Evolutionary conservation across 2,113 vertebrate genomes (phyloP).

Genomic region (Ovis canadensis): DNA sequence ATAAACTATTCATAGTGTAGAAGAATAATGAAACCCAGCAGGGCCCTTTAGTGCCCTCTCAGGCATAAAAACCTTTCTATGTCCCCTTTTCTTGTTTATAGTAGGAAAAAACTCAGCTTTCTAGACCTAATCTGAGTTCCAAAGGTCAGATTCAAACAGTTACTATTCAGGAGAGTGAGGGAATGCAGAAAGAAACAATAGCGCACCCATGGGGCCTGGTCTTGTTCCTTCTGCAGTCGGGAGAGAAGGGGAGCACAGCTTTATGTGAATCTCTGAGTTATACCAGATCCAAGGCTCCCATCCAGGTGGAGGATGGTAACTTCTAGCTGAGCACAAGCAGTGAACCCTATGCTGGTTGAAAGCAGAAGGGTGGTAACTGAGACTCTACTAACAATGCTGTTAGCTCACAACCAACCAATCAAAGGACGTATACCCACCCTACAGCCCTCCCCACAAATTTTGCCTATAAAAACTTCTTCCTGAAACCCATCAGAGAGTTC

Average conservation of each 20-base stretch:
- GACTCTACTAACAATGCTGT: background rate
- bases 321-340: background rate
- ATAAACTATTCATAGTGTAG: background rate
- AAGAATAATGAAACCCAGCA: background rate
- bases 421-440: background rate
- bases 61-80: background rate
- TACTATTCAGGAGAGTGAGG: background rate
- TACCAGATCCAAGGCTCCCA: background rate
- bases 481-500: background rate
- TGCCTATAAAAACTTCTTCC: background rate
- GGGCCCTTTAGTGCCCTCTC: background rate
- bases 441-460: background rate
- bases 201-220: background rate
- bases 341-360: background rate
- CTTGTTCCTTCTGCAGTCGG: background rate
- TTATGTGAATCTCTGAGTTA: background rate
- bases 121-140: background rate
- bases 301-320: background rate
- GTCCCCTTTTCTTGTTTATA: background rate
- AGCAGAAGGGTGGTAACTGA: background rate
- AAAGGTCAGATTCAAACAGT: background rate
- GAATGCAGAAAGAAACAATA: background rate
- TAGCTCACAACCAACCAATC: background rate
- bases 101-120: background rate
- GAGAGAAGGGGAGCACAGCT: background rate